Base-by-base conservation (phyloP, 1,140 invertebrate genomes). In the Probaryconus sp. region DNA sequence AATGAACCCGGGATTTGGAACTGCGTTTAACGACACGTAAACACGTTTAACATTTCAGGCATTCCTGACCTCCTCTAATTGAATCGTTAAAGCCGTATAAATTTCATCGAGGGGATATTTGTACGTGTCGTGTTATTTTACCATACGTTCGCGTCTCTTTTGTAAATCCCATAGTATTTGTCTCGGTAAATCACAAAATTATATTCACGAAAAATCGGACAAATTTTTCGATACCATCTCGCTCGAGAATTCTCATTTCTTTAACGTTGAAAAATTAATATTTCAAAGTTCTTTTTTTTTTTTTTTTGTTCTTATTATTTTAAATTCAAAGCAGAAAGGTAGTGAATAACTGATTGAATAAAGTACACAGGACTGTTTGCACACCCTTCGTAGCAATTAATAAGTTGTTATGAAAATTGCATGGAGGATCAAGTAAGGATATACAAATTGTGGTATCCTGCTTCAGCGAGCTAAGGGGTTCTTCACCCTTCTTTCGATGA, bases 401-500 rank as follows among this genome's bases (percentile, higher is more conserved):
- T 71, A 67, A 70, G 65, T 70, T 67, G 65, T 69, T 70, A 40
- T 55, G 40, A 63, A 68, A 70, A 67, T 61, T 40, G 56, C 37
- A 35, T 35, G 13, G 20, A 35, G 38, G 43, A 28, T 5, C 11
- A 13, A 48, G 31, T 35, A 24, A 33, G 51, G 55, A 73, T 68
- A 61, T 31, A 56, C 56, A 64, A 75, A 68, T 60, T 51, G 56
- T 33, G 43, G 48, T 51, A 68, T 61, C 47, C 61, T 37, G 48
- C 55, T 26, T 56, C 50, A 56, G 50, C 42, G 13, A 51, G 51
- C 37, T 43, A 67, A 74, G 53, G 64, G 72, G 55, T 67, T 55
- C 72, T 69, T 48, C 63, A 61, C 65, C 67, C 76, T 42, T 71
- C 75, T 47, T 53, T 61, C 76, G 40, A 53, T 47, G 42, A n/a